These are phyloP conservation scores for Meiosimyza platycephala DNA, from an alignment of 2,888 invertebrate genomes.

Conservation along the genomic window DNA sequence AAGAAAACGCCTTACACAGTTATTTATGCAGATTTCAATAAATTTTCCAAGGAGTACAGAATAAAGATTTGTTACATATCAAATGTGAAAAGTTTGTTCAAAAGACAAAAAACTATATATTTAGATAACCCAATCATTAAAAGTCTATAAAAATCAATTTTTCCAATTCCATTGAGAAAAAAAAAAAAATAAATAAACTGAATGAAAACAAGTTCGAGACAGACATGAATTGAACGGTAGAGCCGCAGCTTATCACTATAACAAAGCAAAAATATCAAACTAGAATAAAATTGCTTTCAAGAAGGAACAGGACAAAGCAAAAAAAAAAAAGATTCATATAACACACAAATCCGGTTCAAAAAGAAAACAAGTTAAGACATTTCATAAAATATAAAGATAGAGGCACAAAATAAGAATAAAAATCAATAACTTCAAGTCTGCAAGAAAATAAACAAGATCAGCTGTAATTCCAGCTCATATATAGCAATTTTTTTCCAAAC, in stretches of 20 bases:
- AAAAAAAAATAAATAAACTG: too few relatives aligned
- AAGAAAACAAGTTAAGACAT: slow-evolving; percentile 22
- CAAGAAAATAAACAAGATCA: slow-evolving; percentile 50
- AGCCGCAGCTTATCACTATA: not conserved
- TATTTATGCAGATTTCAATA: too few relatives aligned
- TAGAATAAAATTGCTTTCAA: not conserved
- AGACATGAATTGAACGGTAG: slow-evolving; percentile 4
- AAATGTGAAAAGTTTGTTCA: not conserved
- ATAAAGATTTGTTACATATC: not conserved
- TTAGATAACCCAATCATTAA: not conserved
- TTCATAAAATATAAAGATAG: slow-evolving; percentile 36
- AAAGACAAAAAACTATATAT: slow-evolving; percentile 2
- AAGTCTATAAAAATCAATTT: too few relatives aligned
- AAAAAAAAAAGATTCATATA: slow-evolving; percentile 1
- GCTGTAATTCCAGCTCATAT: slow-evolving; percentile 44
- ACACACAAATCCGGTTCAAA: slow-evolving; percentile 30
- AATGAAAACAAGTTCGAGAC: not conserved
- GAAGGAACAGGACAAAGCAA: slow-evolving; percentile 17
- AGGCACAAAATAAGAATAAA: slow-evolving; percentile 38
- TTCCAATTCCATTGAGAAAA: too few relatives aligned
- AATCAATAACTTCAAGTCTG: slow-evolving; percentile 41
- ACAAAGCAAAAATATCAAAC: slow-evolving; percentile 6
- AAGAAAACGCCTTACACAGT: too few relatives aligned
- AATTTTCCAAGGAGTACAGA: too few relatives aligned
- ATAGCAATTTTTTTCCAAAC: too few relatives aligned